Evolutionary conservation across 2,888 invertebrate genomes (phyloP), one percentile per base, ranked within the genome.

Genomic region (Ochlodes sylvanus): DNA sequence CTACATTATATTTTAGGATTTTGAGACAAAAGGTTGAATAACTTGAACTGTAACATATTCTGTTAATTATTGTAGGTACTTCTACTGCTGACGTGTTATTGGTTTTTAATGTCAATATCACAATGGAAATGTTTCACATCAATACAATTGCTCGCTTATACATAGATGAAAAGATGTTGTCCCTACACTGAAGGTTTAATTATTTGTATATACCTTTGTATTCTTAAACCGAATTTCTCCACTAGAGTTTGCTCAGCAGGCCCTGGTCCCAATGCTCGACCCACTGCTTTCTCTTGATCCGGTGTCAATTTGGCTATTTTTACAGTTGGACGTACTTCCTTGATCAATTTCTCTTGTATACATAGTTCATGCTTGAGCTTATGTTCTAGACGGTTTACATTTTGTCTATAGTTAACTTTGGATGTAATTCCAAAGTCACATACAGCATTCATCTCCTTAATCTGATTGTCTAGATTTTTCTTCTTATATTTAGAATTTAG

Each of bases 221-320:
- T 93, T 75, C 88, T 88, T 71, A 93, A 84, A 78, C 89, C 92
- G 78, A 94, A 94, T 76, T 93, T 94, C 75, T 93, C 90, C 0
- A 95, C 94, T 7, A 97, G 87, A 19, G 97, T 92, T 83, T 97
- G 95, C 57, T 95, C 94, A 0, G 94, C 89, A 2, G 95, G 94
- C 2, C 95, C 94, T 0, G 94, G 90, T 0, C 94, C 91, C 0
- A 96, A 84, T 0, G 96, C 95, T 44, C 86, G 88, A 61, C 94
- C 94, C 0, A 96, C 94, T 62, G 94, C 79, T 34, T 89, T 87
- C 70, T 95, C 91, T 82, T 97, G 96, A 38, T 96, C 95, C 0
- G 94, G 90, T 0, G 96, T 96, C n/a, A 98, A 84, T 63, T 94
- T 94, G 0, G 96, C 95, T 47, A 96, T 70, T 72, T 91, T 91